Evolutionary conservation across 2,113 vertebrate species (phyloP), one percentile per base, ranked within the genome.

Genomic region (Spizaetus ornatus): DNA sequence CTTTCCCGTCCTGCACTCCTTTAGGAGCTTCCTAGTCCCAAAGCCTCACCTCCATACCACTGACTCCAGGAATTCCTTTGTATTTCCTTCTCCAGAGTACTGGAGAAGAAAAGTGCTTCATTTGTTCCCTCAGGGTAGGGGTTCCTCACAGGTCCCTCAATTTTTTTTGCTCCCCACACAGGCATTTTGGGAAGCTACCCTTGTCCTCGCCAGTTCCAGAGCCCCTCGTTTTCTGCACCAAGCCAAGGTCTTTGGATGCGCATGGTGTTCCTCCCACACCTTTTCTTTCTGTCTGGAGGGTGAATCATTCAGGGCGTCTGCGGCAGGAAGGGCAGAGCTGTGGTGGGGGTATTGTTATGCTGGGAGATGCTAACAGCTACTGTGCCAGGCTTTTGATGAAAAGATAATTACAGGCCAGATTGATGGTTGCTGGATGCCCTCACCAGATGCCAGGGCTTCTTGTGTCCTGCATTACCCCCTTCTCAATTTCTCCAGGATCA

Each of bases 321-420:
- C 3, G 9, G 80, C 77, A 96, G 81, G 88, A 86, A 72, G 69
- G 88, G 95, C 77, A 96, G 77, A 93, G 90, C 77, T 92, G 48
- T 53, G 83, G 21, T 42, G 77, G 29, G 47, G 69, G 38, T 47
- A 86, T 40, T 83, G 79, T 93, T 80, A 11, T 74, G 67, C 82
- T 78, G 76, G 82, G 61, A 92, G 71, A 90, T 86, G 67, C 82
- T 69, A 62, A 89, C 31, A 79, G 72, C 50, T 79, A 40, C 65
- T 53, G 80, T 94, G 76, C 72, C 82, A 83, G 48, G 40, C 38
- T 56, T 82, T 87, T 63, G 27, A 89, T 61, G 59, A 56, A 84
- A 86, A 95, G 56, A 52, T 81, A 95, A 88, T 88, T 91, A 72
- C 80, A 82, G 72, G 48, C 43, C 77, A 80, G 66, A 88, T 3